Base-by-base conservation (phyloP, 2,888 invertebrate species). In the Athalia circularis region DNA sequence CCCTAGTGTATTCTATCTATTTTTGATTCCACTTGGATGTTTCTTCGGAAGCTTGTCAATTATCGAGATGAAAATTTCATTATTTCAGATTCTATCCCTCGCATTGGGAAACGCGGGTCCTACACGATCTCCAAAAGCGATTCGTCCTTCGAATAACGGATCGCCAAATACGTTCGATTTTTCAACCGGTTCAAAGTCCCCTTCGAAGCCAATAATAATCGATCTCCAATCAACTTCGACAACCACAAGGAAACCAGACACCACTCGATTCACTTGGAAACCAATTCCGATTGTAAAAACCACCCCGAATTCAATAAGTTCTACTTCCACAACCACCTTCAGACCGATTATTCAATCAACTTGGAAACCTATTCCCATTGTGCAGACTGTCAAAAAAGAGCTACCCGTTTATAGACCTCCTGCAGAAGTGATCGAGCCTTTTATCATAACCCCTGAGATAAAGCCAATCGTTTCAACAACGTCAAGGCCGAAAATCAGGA, bases 71-170 rank as follows among this genome's bases (percentile, higher is more conserved):
- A 13, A n/a, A 9, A 52, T 47, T 47, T 47, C 15, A 29, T 13
- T 4, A 13, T 59, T 72, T 0, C 75, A 90, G 90, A 90, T 90
- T 48, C 83, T 90, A 29, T 86, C 88, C 1, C 80, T 90, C 65
- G 90, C 90, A 3, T 80, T 90, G 77, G 86, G 84, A 8, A 84
- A 83, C 54, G 82, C 84, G 1, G 88, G 87, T 15, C 86, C 88
- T 6, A 88, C 87, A n/a, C 87, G 90, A 75, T 83, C 88, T 0
- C 86, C 89, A 13, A 90, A 90, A 82, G 89, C 90, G 0, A 86
- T 90, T 72, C 85, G 85, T 65, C 50, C 80, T 5, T 80, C 81
- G 0, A 87, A 85, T 29, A 29, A 29, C 54, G 80, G 59, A 3
- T 84, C 84, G 4, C 83, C 85, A 0, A 89, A 89, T 79, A 83